Conservation (phyloP, 2,797 vertebrate genomes). For the Trematomus bernacchii region DNA sequence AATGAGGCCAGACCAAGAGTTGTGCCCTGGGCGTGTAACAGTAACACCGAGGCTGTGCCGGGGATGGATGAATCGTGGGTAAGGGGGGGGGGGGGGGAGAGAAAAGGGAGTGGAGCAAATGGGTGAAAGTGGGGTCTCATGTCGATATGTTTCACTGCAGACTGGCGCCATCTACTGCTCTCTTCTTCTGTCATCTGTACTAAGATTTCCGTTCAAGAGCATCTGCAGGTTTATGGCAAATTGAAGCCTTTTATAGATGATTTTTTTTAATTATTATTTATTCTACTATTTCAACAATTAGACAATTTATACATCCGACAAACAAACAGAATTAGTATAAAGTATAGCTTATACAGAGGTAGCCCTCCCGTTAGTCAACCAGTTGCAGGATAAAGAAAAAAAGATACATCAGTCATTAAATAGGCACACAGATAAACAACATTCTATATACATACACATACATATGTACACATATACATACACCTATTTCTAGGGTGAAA, state of each 20-base stretch:
- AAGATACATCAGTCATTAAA: too few species aligned
- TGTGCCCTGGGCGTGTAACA: constrained; percentile 66
- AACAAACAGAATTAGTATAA: too few species aligned
- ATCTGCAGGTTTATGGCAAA: constrained; percentile 18
- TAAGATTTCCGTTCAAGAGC: not conserved
- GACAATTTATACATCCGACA: too few species aligned
- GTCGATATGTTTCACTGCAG: constrained; percentile 49
- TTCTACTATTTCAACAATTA: too few species aligned
- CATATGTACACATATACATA: too few species aligned
- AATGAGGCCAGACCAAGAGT: constrained; percentile 75
- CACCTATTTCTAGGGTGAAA: too few species aligned
- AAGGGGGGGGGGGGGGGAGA: not conserved
- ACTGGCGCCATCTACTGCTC: constrained; percentile 76
- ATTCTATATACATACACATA: too few species aligned
- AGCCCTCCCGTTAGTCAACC: too few species aligned
- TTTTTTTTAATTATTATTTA: too few species aligned
- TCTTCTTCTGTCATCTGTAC: constrained; percentile 14
- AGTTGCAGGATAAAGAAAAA: too few species aligned
- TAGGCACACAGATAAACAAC: too few species aligned
- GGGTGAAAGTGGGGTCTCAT: constrained; percentile 23
- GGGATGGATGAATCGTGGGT: constrained; percentile 58
- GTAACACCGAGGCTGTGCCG: constrained; percentile 63
- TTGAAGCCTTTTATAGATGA: not conserved
- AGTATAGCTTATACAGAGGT: too few species aligned
- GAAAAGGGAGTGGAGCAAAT: constrained; percentile 24